Evolutionary conservation across 2,888 invertebrate genomes (phyloP).

Genomic region (Pyrrhosoma nymphula): DNA sequence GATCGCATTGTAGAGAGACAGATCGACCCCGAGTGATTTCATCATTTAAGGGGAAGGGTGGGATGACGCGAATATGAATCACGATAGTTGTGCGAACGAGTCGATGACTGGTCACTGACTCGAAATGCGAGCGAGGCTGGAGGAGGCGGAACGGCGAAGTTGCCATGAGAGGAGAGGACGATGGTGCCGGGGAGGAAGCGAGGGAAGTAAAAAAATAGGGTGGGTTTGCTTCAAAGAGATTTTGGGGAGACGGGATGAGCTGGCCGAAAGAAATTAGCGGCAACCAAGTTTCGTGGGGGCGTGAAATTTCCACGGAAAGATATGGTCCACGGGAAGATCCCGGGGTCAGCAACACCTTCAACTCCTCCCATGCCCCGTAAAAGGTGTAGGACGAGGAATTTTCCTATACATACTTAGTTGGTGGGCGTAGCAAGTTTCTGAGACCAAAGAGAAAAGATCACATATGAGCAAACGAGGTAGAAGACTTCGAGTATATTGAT

Average conservation of each 20-base stretch:
- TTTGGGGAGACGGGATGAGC: background rate
- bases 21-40: background rate
- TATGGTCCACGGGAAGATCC: slow-evolving; percentile 18
- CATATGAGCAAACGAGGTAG: background rate
- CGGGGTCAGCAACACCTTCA: slow-evolving; percentile 57
- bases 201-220: background rate
- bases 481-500: background rate
- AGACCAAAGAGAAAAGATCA: background rate
- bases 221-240: background rate
- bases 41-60: background rate
- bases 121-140: background rate
- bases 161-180: background rate
- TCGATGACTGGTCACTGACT: background rate
- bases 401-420: background rate
- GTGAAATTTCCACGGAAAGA: background rate
- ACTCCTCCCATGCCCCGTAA: background rate
- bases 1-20: background rate
- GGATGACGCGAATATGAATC: background rate
- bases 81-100: background rate
- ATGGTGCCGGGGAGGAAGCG: background rate
- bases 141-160: background rate
- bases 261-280: background rate
- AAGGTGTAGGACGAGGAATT: background rate
- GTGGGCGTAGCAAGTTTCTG: background rate
- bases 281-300: background rate